Percentiles rank a stretch among this genome's conserved stretches.
Conservation (phyloP, 2,797 vertebrate species). For the Epinephelus malabaricus region DNA sequence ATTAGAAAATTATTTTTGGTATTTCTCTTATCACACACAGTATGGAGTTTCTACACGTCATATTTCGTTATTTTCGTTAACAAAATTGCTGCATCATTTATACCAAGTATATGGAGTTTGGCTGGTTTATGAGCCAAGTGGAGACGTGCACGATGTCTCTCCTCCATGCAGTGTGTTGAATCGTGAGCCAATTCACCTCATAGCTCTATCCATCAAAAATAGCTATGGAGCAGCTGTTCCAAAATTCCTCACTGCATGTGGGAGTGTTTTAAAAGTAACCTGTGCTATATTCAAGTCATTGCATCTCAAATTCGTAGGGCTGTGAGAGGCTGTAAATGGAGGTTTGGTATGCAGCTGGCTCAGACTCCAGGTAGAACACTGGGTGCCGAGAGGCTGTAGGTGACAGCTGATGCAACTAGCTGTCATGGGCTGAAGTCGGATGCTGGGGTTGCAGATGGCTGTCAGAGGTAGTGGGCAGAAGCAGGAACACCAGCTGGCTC, state of each 20-base stretch:
- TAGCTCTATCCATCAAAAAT: conserved; percentile 41
- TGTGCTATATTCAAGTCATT: conserved; percentile 34
- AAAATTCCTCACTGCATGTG: conserved; percentile 43
- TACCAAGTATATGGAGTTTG: not conserved
- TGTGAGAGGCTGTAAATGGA: conserved; percentile 6
- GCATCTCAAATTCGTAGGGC: not conserved
- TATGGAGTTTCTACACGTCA: not conserved
- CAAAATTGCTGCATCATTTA: not conserved
- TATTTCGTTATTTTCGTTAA: not conserved
- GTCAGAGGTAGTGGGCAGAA: not conserved
- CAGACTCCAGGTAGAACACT: not conserved
- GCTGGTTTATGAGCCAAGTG: conserved; percentile 6
- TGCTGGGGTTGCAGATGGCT: not conserved
- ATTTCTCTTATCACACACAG: not conserved
- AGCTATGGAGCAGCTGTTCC: conserved; percentile 12
- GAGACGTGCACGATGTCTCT: not conserved
- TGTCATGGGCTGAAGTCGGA: not conserved
- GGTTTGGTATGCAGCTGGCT: not conserved
- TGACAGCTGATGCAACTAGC: not conserved
- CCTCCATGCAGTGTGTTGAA: conserved; percentile 14
- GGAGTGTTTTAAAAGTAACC: conserved; percentile 52
- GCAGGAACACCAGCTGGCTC: not conserved
- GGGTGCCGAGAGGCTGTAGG: not conserved
- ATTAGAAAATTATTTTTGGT: not conserved
- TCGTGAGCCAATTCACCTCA: conserved; percentile 29